Conservation (phyloP, 2,113 vertebrate species). For the Corvus cornix region DNA sequence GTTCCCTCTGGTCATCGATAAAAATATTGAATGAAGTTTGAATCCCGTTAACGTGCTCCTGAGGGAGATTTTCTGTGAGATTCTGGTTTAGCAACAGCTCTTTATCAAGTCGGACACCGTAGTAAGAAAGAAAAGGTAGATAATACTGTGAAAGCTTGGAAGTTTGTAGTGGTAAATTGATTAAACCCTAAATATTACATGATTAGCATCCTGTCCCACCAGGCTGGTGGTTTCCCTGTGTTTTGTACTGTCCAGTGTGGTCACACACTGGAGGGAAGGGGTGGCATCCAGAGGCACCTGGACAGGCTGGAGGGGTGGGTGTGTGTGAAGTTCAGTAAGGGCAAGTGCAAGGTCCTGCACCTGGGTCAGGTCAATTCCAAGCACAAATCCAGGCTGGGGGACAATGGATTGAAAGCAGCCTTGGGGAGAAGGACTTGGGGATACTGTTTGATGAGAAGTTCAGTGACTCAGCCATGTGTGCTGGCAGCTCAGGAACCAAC, state of each 20-base stretch:
- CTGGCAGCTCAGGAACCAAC: neutral
- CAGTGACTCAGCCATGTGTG: neutral
- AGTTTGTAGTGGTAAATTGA: neutral
- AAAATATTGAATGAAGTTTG: neutral
- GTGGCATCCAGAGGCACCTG: neutral
- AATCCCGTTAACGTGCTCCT: neutral
- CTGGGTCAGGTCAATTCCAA: neutral
- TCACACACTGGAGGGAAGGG: neutral
- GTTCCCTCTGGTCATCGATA: neutral
- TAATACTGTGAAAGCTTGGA: neutral
- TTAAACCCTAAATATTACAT: neutral
- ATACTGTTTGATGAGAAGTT: neutral
- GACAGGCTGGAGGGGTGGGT: neutral
- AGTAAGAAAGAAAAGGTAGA: neutral
- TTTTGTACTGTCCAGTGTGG: neutral
- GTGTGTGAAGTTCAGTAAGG: neutral
- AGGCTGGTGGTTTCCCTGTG: neutral
- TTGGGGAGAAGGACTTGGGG: neutral
- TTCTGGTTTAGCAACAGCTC: neutral
- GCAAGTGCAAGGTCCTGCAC: neutral
- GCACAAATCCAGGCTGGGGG: neutral
- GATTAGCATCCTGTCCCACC: neutral
- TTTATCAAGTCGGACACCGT: accelerated
- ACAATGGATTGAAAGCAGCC: neutral
- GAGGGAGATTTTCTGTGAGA: neutral